Evolutionary conservation across 53 echinoderm and acorn worm species (phyloP), one percentile per base, ranked within the genome.

Genomic region (Luidia sarsii): DNA sequence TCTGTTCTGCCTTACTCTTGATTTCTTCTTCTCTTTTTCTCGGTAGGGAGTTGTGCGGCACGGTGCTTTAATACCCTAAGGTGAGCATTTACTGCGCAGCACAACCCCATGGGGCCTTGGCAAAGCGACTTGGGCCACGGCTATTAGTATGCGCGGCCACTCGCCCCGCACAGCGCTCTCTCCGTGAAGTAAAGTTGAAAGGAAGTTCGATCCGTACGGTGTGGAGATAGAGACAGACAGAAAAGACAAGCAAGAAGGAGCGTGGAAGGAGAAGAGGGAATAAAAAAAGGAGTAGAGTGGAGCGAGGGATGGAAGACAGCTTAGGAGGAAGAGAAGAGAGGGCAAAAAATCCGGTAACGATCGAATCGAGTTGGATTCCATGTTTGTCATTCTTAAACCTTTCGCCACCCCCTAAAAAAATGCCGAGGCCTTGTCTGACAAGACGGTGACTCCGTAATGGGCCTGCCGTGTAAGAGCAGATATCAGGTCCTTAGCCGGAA

Each of bases 341-440:
- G 39, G 50, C 21, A 71, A 54, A 57, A 71, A 70, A 52, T 3
- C 72, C 56, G 61, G 60, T 33, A 60, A 77, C 77, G 77, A 77
- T 77, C 77, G 77, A 32, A 61, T 34, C 62, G 77, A 61, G 27
- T 31, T 39, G 30, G 77, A 60, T 62, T 77, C 61, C 77, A 59
- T 77, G 77, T 77, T 77, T 48, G 61, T 48, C 77, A 30, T 57
- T 77, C 32, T 77, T 77, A 77, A 77, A 77, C 77, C 60, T 21
- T 41, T 60, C 27, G 77, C 61, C 50, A 59, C n/a, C n/a, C n/a
- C n/a, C n/a, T n/a, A n/a, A n/a, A 43, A 61, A 61, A 77, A 55
- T 77, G 77, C 61, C 77, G 45, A 41, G 61, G 77, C 19, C 77
- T 60, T 36, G 57, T 56, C 57, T 74, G 23, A 74, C 53, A 34